A percentile compares a stretch with the other conserved stretches of the same genome.
Conservation (phyloP, 2,113 vertebrate species). For the Malurus elegans region DNA sequence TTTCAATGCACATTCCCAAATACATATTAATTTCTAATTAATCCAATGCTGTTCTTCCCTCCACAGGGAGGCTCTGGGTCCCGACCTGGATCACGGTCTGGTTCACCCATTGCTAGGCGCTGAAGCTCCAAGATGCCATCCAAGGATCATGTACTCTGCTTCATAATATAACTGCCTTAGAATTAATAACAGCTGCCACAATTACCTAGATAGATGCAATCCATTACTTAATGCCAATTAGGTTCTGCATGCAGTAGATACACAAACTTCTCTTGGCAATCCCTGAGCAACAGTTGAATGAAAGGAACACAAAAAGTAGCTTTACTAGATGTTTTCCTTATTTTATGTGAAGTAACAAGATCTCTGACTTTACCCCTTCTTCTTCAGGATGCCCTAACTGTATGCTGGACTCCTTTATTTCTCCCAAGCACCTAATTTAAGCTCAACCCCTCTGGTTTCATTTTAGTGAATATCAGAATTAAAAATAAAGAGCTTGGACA, state of each 20-base stretch:
- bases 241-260: slow-evolving; percentile 49
- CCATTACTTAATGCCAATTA: slow-evolving; percentile 56
- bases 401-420: slow-evolving; percentile 45
- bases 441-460: slow-evolving; percentile 1
- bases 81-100: slow-evolving; percentile 77
- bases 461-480: slow-evolving; percentile 30
- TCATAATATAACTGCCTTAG: slow-evolving; percentile 66
- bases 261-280: slow-evolving; percentile 40
- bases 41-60: slow-evolving; percentile 27
- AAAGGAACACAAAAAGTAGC: slow-evolving; percentile 35
- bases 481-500: slow-evolving; percentile 51
- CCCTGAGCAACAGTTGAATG: slow-evolving; percentile 55
- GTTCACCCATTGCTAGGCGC: slow-evolving; percentile 90
- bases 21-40: neutral
- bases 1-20: neutral
- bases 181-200: slow-evolving; percentile 41
- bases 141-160: slow-evolving; percentile 56
- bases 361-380: slow-evolving; percentile 3
- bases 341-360: slow-evolving; percentile 32
- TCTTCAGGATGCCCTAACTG: slow-evolving; percentile 40
- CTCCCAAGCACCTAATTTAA: slow-evolving; percentile 21
- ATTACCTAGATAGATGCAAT: slow-evolving; percentile 54
- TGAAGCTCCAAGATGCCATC: slow-evolving; percentile 71
- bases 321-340: slow-evolving; percentile 20
- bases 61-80: slow-evolving; percentile 82